These are phyloP conservation scores for Geothlypis trichas DNA, from an alignment of 2,113 vertebrate species.

Conservation along the genomic window DNA sequence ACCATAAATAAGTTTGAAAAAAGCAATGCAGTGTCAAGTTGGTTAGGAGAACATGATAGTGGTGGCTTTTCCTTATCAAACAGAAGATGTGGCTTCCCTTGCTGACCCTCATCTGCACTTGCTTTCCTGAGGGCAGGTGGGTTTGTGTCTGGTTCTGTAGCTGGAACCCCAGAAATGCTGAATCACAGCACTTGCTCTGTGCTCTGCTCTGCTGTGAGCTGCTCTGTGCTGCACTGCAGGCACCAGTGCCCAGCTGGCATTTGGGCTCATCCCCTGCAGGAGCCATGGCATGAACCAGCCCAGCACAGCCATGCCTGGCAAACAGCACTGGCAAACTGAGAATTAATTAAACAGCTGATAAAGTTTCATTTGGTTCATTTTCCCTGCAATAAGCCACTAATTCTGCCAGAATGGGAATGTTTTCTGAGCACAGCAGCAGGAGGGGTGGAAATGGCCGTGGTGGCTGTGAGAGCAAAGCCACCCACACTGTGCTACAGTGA, in stretches of 20 bases:
- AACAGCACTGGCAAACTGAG: background rate
- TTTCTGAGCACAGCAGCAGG: background rate
- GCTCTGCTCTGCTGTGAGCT: background rate
- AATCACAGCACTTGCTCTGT: background rate
- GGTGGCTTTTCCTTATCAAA: background rate
- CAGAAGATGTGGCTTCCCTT: rapidly evolving
- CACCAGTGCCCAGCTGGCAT: background rate
- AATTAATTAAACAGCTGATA: conserved; percentile 69
- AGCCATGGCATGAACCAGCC: background rate
- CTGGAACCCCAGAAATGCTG: background rate
- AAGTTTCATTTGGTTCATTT: conserved; percentile 67
- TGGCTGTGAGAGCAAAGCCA: background rate
- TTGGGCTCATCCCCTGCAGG: background rate
- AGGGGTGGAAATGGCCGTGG: background rate
- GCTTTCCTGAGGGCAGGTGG: background rate
- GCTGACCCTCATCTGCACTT: background rate
- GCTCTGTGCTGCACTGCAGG: background rate
- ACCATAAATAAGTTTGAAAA: background rate
- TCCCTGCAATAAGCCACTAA: conserved; percentile 22
- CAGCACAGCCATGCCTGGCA: background rate
- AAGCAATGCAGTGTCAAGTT: rapidly evolving
- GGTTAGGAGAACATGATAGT: background rate
- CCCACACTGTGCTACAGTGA: background rate
- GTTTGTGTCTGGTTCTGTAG: background rate
- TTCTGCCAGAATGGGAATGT: background rate